These are phyloP conservation scores for Eupithecia subumbrata DNA, from an alignment of 2,888 invertebrate genomes.

Conservation along the genomic window DNA sequence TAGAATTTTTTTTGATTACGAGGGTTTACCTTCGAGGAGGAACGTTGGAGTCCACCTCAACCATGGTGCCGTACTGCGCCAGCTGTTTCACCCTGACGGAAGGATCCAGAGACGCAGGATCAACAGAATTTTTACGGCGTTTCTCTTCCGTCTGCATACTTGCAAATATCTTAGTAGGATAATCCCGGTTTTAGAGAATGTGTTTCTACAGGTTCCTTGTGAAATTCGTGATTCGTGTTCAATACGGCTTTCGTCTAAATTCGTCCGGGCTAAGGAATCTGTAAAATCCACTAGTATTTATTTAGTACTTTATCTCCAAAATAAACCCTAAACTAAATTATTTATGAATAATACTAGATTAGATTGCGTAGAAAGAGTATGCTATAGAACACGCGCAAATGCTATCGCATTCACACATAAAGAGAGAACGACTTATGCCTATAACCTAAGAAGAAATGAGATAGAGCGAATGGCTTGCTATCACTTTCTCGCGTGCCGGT, in stretches of 20 bases:
- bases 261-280: background rate
- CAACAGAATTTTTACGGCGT: slow-evolving; percentile 58
- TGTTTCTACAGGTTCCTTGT: background rate
- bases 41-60: slow-evolving; percentile 89
- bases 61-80: slow-evolving; percentile 87
- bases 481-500: no score
- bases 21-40: slow-evolving; percentile 85
- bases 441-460: no score
- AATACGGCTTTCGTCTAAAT: background rate
- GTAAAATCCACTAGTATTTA: background rate
- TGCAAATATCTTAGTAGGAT: background rate
- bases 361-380: no score
- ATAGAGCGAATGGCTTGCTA: no score
- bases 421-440: no score
- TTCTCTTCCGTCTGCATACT: slow-evolving; percentile 71
- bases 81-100: slow-evolving; percentile 87
- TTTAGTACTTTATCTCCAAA: no score
- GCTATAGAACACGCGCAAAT: no score
- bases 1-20: background rate
- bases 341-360: no score
- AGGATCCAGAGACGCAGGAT: slow-evolving; percentile 84
- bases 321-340: no score
- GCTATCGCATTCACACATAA: no score
- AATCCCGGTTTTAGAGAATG: background rate
- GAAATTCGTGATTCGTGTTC: background rate